A percentile compares a stretch with the other conserved stretches of the same genome.
Evolutionary conservation across 2,888 invertebrate species (phyloP).

Genomic region (Mesochorus sp.): DNA sequence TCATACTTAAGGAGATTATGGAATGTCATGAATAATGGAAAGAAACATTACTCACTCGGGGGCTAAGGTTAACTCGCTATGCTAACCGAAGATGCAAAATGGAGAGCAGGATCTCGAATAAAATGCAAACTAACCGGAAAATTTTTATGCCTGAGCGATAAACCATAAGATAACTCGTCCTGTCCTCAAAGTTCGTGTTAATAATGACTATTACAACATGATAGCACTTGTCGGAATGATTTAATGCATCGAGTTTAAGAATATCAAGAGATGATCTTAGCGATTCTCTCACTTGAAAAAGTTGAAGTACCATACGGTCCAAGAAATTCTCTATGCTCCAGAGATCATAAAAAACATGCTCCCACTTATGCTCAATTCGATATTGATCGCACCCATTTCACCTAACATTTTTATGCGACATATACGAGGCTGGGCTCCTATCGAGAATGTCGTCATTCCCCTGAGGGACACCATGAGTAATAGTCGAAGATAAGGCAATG

Average conservation of each 20-base stretch:
- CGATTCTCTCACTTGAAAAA: slow-evolving; percentile 60
- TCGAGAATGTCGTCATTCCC: slow-evolving; percentile 14
- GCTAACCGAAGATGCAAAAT: slow-evolving; percentile 29
- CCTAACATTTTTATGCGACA: slow-evolving; percentile 12
- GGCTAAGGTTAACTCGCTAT: slow-evolving; percentile 56
- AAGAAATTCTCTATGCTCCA: background rate
- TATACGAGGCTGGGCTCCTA: background rate
- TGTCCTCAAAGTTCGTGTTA: slow-evolving; percentile 20
- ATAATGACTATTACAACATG: slow-evolving; percentile 23
- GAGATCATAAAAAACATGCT: background rate
- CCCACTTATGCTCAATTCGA: slow-evolving; percentile 5
- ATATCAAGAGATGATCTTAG: slow-evolving; percentile 69
- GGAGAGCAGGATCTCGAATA: slow-evolving; percentile 37
- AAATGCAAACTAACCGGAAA: slow-evolving; percentile 15
- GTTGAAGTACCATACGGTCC: slow-evolving; percentile 19
- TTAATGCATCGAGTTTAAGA: slow-evolving; percentile 74
- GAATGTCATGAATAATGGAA: slow-evolving; percentile 80
- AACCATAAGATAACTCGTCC: slow-evolving; percentile 18
- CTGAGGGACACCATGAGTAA: slow-evolving; percentile 41
- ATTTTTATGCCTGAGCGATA: slow-evolving; percentile 8
- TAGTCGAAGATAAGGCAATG: slow-evolving; percentile 40
- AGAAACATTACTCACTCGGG: slow-evolving; percentile 71
- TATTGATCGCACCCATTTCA: slow-evolving; percentile 30
- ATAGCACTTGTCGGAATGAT: slow-evolving; percentile 71
- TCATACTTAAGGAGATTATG: slow-evolving; percentile 76